These are phyloP conservation scores for Zoanthus sociatus DNA, from an alignment of 92 coral and sea anemone species.

Conservation along the genomic window DNA sequence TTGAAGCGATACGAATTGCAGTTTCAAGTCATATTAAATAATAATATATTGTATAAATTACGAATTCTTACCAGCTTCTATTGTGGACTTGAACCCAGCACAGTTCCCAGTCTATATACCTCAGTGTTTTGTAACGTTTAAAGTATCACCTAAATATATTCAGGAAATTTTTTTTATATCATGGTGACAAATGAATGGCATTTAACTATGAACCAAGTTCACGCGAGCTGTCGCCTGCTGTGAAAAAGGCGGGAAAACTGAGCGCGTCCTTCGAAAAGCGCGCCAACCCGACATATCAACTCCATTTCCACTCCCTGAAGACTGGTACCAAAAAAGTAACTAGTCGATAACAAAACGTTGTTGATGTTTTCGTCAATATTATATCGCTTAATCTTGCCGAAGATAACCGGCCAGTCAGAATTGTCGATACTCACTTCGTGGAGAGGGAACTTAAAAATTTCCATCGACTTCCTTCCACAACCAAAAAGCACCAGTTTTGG, in stretches of 20 bases:
- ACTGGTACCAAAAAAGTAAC: neutral
- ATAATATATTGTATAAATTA: too few relatives aligned
- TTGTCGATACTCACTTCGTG: slow-evolving; percentile 64
- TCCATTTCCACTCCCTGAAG: neutral
- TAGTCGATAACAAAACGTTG: slow-evolving; percentile 30
- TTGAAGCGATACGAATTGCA: too few relatives aligned
- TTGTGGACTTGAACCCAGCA: too few relatives aligned
- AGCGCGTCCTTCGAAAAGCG: slow-evolving; percentile 43
- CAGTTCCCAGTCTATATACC: too few relatives aligned
- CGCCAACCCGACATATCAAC: slow-evolving; percentile 20
- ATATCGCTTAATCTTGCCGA: slow-evolving; percentile 53
- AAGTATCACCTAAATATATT: neutral
- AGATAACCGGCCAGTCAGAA: slow-evolving; percentile 75
- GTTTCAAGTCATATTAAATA: too few relatives aligned
- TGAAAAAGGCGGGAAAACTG: slow-evolving; percentile 38
- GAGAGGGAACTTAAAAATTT: slow-evolving; percentile 77
- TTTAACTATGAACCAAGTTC: neutral
- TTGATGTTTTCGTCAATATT: neutral
- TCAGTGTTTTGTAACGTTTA: too few relatives aligned
- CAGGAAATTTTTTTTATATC: neutral
- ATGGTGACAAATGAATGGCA: neutral
- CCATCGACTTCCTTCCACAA: slow-evolving; percentile 65
- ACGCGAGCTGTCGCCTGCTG: neutral
- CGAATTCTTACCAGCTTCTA: too few relatives aligned
- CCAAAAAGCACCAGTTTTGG: slow-evolving; percentile 41